Conservation (phyloP, 2,888 invertebrate species). For the Caenorhabditis sinica region DNA sequence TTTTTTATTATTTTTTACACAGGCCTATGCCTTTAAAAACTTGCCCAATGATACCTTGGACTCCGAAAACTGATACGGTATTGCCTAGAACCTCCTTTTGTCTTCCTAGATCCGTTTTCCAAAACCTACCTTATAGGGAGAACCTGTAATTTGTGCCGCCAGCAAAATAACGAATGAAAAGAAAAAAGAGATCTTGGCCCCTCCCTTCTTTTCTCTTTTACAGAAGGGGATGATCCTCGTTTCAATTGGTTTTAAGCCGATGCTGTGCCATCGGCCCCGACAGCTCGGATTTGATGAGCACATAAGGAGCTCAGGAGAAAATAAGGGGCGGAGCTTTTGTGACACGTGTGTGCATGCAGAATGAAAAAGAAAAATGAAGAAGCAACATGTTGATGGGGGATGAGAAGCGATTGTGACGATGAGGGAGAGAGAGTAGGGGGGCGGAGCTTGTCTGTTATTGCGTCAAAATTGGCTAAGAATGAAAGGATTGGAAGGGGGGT, state of each 20-base stretch:
- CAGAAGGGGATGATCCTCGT: slow-evolving; percentile 18
- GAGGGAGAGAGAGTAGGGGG: background rate
- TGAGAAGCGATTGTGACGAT: background rate
- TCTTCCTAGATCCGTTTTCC: too few species aligned
- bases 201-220: background rate
- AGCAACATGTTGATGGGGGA: slow-evolving; percentile 5
- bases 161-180: background rate
- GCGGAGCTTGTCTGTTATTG: background rate
- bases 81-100: too few species aligned
- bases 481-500: background rate
- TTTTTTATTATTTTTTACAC: too few species aligned
- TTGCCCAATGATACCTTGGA: too few species aligned
- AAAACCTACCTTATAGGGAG: too few species aligned
- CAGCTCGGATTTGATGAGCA: slow-evolving; percentile 28
- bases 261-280: background rate
- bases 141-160: too few species aligned
- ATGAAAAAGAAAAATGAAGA: too few species aligned
- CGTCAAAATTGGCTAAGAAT: slow-evolving; percentile 5
- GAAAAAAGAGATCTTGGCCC: background rate
- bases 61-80: too few species aligned
- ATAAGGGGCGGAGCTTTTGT: background rate
- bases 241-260: slow-evolving; percentile 48
- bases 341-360: background rate
- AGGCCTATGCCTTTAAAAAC: too few species aligned
- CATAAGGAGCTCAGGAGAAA: slow-evolving; percentile 31